Percentiles rank a stretch among this genome's conserved stretches.
These are phyloP conservation scores for Aphaenogaster ashmeadi DNA, from an alignment of 1,140 invertebrate species.

Conservation along the genomic window DNA sequence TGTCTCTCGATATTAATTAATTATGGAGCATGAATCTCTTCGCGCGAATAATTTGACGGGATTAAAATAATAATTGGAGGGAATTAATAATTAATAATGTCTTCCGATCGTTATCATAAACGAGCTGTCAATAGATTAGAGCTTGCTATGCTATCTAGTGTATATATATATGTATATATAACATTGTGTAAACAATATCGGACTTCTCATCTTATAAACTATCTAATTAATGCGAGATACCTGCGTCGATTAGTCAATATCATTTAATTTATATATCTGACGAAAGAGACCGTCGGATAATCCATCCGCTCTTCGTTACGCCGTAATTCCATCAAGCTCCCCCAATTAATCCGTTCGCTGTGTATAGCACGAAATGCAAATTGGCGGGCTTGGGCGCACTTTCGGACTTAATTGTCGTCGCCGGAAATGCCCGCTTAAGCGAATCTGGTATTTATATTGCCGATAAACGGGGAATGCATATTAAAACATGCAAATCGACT, in stretches of 20 bases:
- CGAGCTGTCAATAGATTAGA: neutral
- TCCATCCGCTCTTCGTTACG: constrained; percentile 59
- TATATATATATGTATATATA: neutral
- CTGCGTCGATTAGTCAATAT: constrained; percentile 41
- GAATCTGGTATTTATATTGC: constrained; percentile 79
- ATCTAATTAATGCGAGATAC: neutral
- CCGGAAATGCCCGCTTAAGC: constrained; percentile 72
- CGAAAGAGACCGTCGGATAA: constrained; percentile 50
- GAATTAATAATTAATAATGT: neutral
- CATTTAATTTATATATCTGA: constrained; percentile 41
- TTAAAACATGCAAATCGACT: constrained; percentile 78
- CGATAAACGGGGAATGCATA: constrained; percentile 78
- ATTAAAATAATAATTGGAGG: neutral
- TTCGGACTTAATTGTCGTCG: constrained; percentile 75
- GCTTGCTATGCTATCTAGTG: neutral
- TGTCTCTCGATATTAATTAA: neutral
- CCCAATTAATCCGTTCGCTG: constrained; percentile 58
- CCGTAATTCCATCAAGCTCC: constrained; percentile 63
- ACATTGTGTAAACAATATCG: neutral
- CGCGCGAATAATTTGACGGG: neutral
- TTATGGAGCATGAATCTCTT: neutral
- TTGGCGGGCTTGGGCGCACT: constrained; percentile 69
- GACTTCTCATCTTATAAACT: neutral
- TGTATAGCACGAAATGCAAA: constrained; percentile 72
- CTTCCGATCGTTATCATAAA: neutral